phyloP scores from a whole-genome alignment of 2,113 vertebrate species.

The Rhagologus leucostigma region DNA sequence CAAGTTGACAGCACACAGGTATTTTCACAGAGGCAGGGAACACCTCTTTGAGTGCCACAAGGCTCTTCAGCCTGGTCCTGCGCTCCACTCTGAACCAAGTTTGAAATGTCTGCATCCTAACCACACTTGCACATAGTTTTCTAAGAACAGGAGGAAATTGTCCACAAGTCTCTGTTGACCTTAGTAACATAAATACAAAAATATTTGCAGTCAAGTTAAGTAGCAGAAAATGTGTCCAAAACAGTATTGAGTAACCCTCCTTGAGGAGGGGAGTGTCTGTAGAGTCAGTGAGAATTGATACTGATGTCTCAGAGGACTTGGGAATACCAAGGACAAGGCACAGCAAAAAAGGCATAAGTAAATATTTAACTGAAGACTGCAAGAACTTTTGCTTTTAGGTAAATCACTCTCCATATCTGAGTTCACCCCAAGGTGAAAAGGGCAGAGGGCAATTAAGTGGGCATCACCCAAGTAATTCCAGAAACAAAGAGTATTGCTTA shows the following conservation, averaged over 20 bases:
- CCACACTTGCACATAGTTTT: neutral
- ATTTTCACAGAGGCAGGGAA: neutral
- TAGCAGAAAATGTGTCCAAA: slow-evolving; percentile 6
- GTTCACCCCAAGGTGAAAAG: neutral
- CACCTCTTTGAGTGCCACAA: neutral
- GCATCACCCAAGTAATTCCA: neutral
- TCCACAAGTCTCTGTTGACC: slow-evolving; percentile 23
- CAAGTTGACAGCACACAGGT: neutral
- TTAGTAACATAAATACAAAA: slow-evolving; percentile 57
- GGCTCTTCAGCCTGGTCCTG: neutral
- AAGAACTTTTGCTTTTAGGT: slow-evolving; percentile 4
- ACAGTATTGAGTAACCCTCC: slow-evolving; percentile 11
- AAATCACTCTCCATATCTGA: neutral
- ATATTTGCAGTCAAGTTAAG: slow-evolving; percentile 34
- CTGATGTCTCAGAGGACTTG: slow-evolving; percentile 37
- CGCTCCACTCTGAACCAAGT: neutral
- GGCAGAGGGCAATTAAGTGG: neutral
- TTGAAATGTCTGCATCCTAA: neutral
- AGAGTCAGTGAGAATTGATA: slow-evolving; percentile 12
- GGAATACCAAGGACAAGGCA: slow-evolving; percentile 12
- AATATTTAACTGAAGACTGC: slow-evolving; percentile 29
- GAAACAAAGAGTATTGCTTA: neutral
- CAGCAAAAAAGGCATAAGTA: slow-evolving; percentile 56
- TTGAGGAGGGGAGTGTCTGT: slow-evolving; percentile 4
- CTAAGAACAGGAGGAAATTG: slow-evolving; percentile 45